Percentiles rank a stretch among this genome's conserved stretches.
Evolutionary conservation across 2,113 vertebrate species (phyloP).

Genomic region (Oplegnathus fasciatus): DNA sequence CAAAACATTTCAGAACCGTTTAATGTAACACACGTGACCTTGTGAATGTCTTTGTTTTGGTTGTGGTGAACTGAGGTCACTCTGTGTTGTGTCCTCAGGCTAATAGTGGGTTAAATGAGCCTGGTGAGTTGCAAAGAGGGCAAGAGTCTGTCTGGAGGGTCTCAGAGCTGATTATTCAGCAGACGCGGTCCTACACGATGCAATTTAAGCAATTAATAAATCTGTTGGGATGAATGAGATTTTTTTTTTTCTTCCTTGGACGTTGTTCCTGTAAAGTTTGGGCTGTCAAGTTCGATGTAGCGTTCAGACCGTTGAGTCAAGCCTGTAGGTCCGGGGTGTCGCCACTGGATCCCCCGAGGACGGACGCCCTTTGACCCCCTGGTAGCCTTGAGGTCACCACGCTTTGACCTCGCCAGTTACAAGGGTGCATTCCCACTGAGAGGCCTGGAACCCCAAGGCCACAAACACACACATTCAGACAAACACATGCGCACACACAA

Average conservation of each 20-base stretch:
- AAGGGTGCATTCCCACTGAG: conserved; percentile 73
- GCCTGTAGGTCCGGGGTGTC: conserved; percentile 71
- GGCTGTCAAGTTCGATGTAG: conserved; percentile 57
- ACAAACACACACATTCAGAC: conserved; percentile 45
- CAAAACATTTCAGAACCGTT: conserved; percentile 60
- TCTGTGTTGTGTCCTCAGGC: conserved; percentile 47
- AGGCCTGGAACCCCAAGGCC: conserved; percentile 53
- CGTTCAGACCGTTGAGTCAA: conserved; percentile 51
- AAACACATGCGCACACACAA: conserved; percentile 7
- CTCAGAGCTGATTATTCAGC: conserved; percentile 42
- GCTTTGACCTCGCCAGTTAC: conserved; percentile 73
- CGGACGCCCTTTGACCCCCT: conserved; percentile 67
- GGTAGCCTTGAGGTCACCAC: conserved; percentile 68
- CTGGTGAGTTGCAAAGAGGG: conserved; percentile 34
- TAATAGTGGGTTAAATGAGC: conserved; percentile 60
- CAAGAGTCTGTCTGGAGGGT: conserved; percentile 31
- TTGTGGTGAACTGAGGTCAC: conserved; percentile 63
- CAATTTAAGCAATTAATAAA: conserved; percentile 40
- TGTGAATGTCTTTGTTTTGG: conserved; percentile 71
- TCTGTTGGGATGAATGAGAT: conserved; percentile 32
- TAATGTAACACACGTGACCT: conserved; percentile 42
- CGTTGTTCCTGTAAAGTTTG: conserved; percentile 21
- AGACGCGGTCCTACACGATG: not conserved
- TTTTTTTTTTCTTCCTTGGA: not conserved
- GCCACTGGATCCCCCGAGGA: conserved; percentile 71